A percentile compares a stretch with the other conserved stretches of the same genome.
phyloP scores from a whole-genome alignment of 1,140 invertebrate genomes.

The Drosophila miranda region DNA sequence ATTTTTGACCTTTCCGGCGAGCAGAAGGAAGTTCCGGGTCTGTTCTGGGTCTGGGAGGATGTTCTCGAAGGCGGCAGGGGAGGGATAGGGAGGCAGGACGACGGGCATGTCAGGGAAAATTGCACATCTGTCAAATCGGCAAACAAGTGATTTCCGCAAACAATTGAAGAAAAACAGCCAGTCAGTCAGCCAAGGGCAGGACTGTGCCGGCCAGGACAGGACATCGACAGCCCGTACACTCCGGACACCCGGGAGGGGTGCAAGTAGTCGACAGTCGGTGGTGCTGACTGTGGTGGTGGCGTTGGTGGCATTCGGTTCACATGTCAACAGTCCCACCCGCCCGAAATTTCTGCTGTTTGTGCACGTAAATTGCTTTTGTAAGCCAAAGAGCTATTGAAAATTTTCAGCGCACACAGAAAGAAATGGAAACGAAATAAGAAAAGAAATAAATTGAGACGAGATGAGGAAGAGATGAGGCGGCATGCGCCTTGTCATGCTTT shows the following conservation, averaged over 20 bases:
- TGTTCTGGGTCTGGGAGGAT: conserved; percentile 18
- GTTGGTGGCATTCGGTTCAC: conserved; percentile 45
- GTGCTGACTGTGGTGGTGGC: conserved; percentile 36
- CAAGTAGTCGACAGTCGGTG: conserved; percentile 8
- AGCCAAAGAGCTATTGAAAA: conserved; percentile 55
- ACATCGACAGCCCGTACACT: not conserved
- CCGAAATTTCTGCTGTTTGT: conserved; percentile 65
- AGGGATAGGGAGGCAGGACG: conserved; percentile 41
- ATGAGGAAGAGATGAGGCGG: conserved; percentile 17
- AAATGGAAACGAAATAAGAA: conserved; percentile 14
- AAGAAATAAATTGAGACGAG: conserved; percentile 42
- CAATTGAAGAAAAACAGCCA: conserved; percentile 75
- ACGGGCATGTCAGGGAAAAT: conserved; percentile 76
- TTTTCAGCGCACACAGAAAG: conserved; percentile 40
- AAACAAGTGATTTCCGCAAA: conserved; percentile 81
- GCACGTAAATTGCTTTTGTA: conserved; percentile 80
- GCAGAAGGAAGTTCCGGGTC: too few relatives aligned
- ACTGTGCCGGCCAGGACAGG: not conserved
- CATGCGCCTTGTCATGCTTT: conserved; percentile 79
- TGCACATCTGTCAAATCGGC: conserved; percentile 80
- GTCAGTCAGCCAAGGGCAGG: conserved; percentile 32
- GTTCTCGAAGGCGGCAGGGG: too few relatives aligned
- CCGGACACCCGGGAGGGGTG: conserved; percentile 32
- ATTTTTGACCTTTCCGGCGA: conserved; percentile 42
- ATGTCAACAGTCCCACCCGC: conserved; percentile 53